Base-by-base conservation (phyloP, 2,888 invertebrate genomes). In the Cosmia pyralina region DNA sequence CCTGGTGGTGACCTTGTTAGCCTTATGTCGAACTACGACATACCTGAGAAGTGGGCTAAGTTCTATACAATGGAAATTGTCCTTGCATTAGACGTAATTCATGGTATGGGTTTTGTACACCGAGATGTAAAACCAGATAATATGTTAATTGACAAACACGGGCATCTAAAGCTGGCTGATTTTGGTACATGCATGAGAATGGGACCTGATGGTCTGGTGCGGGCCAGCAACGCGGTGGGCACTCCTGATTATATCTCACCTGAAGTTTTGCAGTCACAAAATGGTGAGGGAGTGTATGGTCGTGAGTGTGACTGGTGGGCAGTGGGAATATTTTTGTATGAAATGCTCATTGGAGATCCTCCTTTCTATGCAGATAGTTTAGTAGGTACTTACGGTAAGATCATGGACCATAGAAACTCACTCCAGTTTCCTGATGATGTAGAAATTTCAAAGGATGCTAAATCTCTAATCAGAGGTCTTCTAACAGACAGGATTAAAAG, bases 231-330 rank as follows among this genome's bases (percentile, higher is more conserved):
- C 87, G 99, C 99, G 11, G 99, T 99, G 15, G 99, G 99, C 52
- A 99, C 99, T 10, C 99, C 99, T 13, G 99, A 99, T 95, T 99
- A 99, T 93, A 99, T 99, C 88, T 99, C 99, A 70, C 99, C 99
- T 0, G 99, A 99, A 96, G 99, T 99, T 69, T 96, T 99, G 84
- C 98, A 99, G 92, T 99, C 99, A 53, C 99, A 99, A 95, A 99
- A 99, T 83, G 98, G 98, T 55, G 98, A 99, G 91, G 99, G 99
- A 74, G 98, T 98, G 77, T 99, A 99, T 93, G 99, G 99, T 0
- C 97, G 99, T 59, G 99, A 99, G 94, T 99, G 99, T 96, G 99
- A 99, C 95, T 99, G 99, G 99, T 99, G 99, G 99, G 99, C 99
- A 34, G 99, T 99, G 44, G 99, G 99, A 71, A 99, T 99, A 88